Evolutionary conservation across 2,888 invertebrate genomes (phyloP).

Genomic region (Cabera pusaria): DNA sequence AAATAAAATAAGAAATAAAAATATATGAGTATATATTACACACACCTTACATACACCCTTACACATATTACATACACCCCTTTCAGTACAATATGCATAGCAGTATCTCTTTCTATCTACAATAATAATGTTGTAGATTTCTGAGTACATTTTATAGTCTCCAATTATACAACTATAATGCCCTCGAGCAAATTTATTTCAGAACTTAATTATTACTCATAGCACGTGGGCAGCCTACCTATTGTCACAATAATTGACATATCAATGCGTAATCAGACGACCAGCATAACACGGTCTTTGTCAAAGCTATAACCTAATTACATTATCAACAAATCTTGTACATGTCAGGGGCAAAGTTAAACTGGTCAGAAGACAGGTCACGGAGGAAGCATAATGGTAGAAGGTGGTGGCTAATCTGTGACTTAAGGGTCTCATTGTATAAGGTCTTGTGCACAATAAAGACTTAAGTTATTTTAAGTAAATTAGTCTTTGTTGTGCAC

Average conservation of each 20-base stretch:
- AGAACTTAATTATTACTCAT: conserved; percentile 11
- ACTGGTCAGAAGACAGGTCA: conserved; percentile 51
- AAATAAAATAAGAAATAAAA: no score
- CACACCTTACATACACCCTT: no score
- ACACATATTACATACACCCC: no score
- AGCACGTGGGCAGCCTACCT: conserved; percentile 24
- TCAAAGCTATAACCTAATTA: conserved; percentile 32
- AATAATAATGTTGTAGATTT: no score
- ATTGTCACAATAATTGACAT: conserved; percentile 41
- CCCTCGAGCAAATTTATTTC: conserved; percentile 1
- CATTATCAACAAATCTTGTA: conserved; percentile 27
- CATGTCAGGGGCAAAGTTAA: conserved; percentile 36
- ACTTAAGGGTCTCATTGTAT: conserved; percentile 2
- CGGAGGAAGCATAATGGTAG: conserved; percentile 37
- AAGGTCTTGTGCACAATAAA: conserved; percentile 1
- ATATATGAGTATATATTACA: no score
- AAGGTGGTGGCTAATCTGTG: conserved; percentile 2
- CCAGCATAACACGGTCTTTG: conserved; percentile 30
- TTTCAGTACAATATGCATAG: no score
- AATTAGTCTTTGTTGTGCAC: no score
- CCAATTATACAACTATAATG: no score
- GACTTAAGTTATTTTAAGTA: no score
- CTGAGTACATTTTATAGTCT: no score
- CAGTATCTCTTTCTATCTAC: no score
- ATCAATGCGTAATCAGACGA: conserved; percentile 33